Evolutionary conservation across 2,888 invertebrate genomes (phyloP), one percentile per base, ranked within the genome.

Genomic region (Tubulanus polymorphus): DNA sequence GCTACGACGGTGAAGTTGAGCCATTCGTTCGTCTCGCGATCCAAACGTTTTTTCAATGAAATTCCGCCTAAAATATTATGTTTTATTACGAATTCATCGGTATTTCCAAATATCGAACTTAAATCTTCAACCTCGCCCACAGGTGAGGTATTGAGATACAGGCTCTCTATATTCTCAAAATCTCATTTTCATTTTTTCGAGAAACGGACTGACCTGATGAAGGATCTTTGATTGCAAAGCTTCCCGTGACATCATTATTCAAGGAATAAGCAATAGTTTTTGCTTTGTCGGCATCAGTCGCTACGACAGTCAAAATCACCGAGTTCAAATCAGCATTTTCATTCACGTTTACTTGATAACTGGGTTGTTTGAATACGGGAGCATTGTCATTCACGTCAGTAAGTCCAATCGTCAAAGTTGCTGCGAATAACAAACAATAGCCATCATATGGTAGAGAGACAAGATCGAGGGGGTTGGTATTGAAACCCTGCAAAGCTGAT

Each of bases 21-120:
- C 29, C 48, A 53, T 1, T 59, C 50, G 29, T 63, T 55, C 37
- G 30, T 51, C 50, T 71, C 71, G 55, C 83, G 71, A 85, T 85
- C 61, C 84, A 88, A 65, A 86, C 84, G 65, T 86, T 88, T 3
- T 80, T 56, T 61, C n/a, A 73, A 53, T 5, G 54, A 61, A 1
- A 73, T 60, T 12, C 63, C 65, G n/a, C 71, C 72, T 71, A 56
- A 1, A 58, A 60, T 10, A 48, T 25, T 12, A 10, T 35, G 35
- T 35, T 35, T 35, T 12, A 35, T 12, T 35, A 12, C n/a, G 35
- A 35, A 12, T 10, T 35, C 10, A n/a, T 35, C n/a, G 35, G 12
- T 35, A 12, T n/a, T n/a, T n/a, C n/a, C n/a, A n/a, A n/a, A n/a
- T n/a, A n/a, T n/a, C n/a, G n/a, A n/a, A n/a, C n/a, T n/a, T n/a